A percentile compares a stretch with the other conserved stretches of the same genome.
Evolutionary conservation across 2,797 vertebrate genomes (phyloP).

Genomic region (Epinephelus coioides): DNA sequence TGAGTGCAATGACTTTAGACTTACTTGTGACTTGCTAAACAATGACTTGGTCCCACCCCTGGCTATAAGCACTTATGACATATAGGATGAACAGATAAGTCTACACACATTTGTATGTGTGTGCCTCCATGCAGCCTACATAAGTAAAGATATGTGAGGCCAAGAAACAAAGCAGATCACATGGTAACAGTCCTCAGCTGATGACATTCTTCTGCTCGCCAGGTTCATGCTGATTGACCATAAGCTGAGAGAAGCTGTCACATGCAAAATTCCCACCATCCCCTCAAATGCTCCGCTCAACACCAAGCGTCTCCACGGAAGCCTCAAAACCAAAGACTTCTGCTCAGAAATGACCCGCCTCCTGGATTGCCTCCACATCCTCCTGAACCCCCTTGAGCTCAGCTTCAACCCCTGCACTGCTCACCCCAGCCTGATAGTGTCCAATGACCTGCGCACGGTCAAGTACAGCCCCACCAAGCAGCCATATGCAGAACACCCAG

Average conservation of each 20-base stretch:
- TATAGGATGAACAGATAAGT: neutral
- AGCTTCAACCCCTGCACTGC: conserved; percentile 77
- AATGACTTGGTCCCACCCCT: too few relatives aligned
- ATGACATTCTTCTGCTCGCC: conserved; percentile 34
- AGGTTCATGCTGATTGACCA: conserved; percentile 76
- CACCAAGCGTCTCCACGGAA: conserved; percentile 68
- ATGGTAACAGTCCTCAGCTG: neutral
- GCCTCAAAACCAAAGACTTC: conserved; percentile 79
- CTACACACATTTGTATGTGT: neutral
- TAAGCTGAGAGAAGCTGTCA: conserved; percentile 63
- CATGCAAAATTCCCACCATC: conserved; percentile 40
- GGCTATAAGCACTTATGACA: neutral
- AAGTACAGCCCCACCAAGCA: conserved; percentile 74
- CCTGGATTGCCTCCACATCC: conserved; percentile 72
- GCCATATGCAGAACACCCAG: conserved; percentile 64
- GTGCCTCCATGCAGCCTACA: neutral
- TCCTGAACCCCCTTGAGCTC: conserved; percentile 82
- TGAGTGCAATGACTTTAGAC: too few relatives aligned
- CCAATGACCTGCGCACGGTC: conserved; percentile 77
- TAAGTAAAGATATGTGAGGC: conserved; percentile 3
- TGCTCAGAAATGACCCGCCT: conserved; percentile 72
- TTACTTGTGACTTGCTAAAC: too few relatives aligned
- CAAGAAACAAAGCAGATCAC: neutral
- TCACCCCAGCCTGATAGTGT: conserved; percentile 76
- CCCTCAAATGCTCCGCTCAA: conserved; percentile 61